Percentiles rank a stretch among this genome's conserved stretches.
Conservation (phyloP, 2,888 invertebrate genomes). For the Zeuzera pyrina region DNA sequence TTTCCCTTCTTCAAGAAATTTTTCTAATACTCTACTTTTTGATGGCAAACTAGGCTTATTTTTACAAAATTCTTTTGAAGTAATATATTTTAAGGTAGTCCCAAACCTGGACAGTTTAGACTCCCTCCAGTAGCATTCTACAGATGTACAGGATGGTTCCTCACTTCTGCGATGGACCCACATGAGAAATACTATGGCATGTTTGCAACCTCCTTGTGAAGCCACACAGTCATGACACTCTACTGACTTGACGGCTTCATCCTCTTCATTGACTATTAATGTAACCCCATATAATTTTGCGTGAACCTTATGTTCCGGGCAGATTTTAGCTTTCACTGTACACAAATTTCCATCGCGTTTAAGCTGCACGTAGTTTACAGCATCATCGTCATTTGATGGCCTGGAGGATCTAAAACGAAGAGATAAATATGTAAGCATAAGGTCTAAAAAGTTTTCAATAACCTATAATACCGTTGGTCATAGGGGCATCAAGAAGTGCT, state of each 20-base stretch:
- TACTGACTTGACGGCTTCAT: slow-evolving; percentile 11
- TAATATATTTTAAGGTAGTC: slow-evolving; percentile 21
- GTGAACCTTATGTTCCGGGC: slow-evolving; percentile 25
- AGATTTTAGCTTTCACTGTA: slow-evolving; percentile 20
- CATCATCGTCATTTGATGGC: slow-evolving; percentile 23
- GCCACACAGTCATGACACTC: slow-evolving; percentile 24
- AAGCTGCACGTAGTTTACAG: slow-evolving; percentile 21
- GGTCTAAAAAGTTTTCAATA: background rate
- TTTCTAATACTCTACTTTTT: slow-evolving; percentile 9
- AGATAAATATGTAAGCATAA: too few relatives aligned
- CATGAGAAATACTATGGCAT: slow-evolving; percentile 26
- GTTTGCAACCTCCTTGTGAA: slow-evolving; percentile 25
- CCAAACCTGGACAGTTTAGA: slow-evolving; percentile 24
- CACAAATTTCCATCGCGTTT: slow-evolving; percentile 18
- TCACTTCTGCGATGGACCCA: slow-evolving; percentile 29
- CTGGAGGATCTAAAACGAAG: slow-evolving; percentile 12
- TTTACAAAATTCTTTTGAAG: slow-evolving; percentile 19
- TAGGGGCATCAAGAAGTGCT: background rate
- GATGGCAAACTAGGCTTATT: slow-evolving; percentile 14
- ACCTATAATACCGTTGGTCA: background rate
- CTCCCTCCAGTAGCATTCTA: slow-evolving; percentile 27
- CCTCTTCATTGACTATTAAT: slow-evolving; percentile 20
- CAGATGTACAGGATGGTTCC: slow-evolving; percentile 23
- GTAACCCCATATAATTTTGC: slow-evolving; percentile 18
- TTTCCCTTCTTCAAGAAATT: slow-evolving; percentile 17